Conservation (phyloP, 2,888 invertebrate genomes). For the Nudaria mundana region DNA sequence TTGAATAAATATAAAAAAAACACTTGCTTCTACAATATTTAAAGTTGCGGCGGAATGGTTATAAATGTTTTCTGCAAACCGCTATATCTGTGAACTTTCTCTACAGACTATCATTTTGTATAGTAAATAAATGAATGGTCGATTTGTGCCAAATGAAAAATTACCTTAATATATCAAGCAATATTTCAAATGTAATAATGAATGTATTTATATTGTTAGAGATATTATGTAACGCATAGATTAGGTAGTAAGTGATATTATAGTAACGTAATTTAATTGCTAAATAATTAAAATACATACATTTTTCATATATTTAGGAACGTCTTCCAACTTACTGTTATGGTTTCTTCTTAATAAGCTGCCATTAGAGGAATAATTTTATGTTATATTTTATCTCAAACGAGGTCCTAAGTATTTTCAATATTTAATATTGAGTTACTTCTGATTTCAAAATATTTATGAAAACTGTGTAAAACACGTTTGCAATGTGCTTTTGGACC, state of each 20-base stretch:
- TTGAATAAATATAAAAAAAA: too few species aligned
- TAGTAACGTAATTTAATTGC: slow-evolving; percentile 59
- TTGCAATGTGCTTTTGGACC: slow-evolving; percentile 12
- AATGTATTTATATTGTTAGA: slow-evolving; percentile 61
- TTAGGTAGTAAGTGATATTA: slow-evolving; percentile 75
- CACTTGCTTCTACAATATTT: too few species aligned
- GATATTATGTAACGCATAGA: slow-evolving; percentile 60
- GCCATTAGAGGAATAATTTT: slow-evolving; percentile 43
- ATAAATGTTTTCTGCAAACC: slow-evolving; percentile 16
- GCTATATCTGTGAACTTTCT: slow-evolving; percentile 23
- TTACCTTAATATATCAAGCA: slow-evolving; percentile 50
- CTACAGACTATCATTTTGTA: slow-evolving; percentile 22
- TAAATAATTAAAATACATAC: slow-evolving; percentile 68
- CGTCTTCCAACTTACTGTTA: slow-evolving; percentile 78
- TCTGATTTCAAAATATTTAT: slow-evolving; percentile 13
- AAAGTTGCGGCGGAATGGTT: slow-evolving; percentile 27
- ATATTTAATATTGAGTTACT: slow-evolving; percentile 26
- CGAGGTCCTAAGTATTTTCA: slow-evolving; percentile 11
- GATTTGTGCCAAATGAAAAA: slow-evolving; percentile 70
- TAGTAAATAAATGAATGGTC: slow-evolving; percentile 38
- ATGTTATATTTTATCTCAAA: background rate
- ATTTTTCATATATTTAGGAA: slow-evolving; percentile 79
- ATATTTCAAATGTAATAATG: slow-evolving; percentile 60
- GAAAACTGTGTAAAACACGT: slow-evolving; percentile 40
- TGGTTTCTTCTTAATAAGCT: slow-evolving; percentile 61